Percentiles rank a stretch among this genome's conserved stretches.
phyloP scores from a whole-genome alignment of 2,797 vertebrate genomes.

The Gymnodraco acuticeps region DNA sequence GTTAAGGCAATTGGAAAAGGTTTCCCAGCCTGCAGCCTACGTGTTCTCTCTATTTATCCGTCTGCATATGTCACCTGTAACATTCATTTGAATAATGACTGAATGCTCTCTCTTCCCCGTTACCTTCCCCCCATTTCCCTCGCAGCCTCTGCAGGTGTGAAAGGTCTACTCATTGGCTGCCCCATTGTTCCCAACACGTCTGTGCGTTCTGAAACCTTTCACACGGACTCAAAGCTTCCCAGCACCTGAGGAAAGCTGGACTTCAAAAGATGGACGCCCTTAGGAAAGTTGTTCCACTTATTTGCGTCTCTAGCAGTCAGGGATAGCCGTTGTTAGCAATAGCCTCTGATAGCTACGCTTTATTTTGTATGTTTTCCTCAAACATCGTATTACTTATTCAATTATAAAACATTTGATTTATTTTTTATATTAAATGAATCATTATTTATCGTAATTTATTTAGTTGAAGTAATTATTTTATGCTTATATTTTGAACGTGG shows the following conservation, averaged over 20 bases:
- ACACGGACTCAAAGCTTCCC: constrained; percentile 26
- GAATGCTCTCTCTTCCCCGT: constrained; percentile 28
- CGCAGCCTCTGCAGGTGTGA: constrained; percentile 28
- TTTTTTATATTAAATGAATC: too few species aligned
- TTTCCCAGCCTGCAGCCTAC: constrained; percentile 24
- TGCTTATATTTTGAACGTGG: too few species aligned
- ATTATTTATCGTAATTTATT: too few species aligned
- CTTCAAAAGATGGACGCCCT: neutral
- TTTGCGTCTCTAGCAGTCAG: too few species aligned
- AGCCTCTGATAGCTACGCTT: too few species aligned
- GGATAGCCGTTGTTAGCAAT: too few species aligned
- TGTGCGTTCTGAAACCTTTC: constrained; percentile 48
- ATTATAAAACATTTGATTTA: too few species aligned
- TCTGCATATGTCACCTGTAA: constrained; percentile 69
- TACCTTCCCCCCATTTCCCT: constrained; percentile 44
- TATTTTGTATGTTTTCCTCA: too few species aligned
- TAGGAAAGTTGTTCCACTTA: too few species aligned
- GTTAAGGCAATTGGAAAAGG: constrained; percentile 56
- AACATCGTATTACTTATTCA: too few species aligned
- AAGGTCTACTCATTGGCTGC: constrained; percentile 56
- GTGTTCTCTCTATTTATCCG: constrained; percentile 26
- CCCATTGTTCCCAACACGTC: constrained; percentile 40
- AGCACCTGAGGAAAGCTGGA: constrained; percentile 10
- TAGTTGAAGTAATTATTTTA: too few species aligned
- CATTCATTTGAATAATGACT: constrained; percentile 70